phyloP scores from a whole-genome alignment of 30 jellyfish, hydroid and myxozoan genomes.

The Hydractinia symbiolongicarpus region DNA sequence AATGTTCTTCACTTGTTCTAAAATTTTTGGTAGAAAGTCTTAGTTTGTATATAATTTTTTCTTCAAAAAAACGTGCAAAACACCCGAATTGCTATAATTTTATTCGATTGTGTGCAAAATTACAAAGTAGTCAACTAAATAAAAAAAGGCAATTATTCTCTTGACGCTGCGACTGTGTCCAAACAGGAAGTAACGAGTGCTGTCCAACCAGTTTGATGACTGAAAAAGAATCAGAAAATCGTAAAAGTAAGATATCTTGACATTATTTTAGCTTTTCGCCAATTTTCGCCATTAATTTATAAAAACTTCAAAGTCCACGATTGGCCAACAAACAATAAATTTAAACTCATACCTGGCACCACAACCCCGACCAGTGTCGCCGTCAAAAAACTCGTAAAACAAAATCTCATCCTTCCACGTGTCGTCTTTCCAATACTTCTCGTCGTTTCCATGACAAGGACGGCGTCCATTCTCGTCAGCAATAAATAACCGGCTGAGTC shows the following conservation, averaged over 20 bases:
- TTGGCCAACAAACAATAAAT: too few species aligned
- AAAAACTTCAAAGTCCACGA: too few species aligned
- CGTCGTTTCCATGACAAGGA: conserved; percentile 93
- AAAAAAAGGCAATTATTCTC: neutral
- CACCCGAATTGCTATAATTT: too few species aligned
- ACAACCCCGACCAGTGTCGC: conserved; percentile 90
- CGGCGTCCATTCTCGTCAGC: conserved; percentile 61
- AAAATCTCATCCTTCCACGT: conserved; percentile 75
- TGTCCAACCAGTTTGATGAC: conserved; percentile 97
- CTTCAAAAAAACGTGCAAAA: too few species aligned
- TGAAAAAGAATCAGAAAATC: conserved; percentile 22
- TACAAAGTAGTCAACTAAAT: too few species aligned
- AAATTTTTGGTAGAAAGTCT: too few species aligned
- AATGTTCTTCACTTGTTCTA: too few species aligned
- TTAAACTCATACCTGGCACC: conserved; percentile 71
- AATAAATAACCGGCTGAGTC: conserved; percentile 62
- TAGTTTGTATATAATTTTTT: too few species aligned
- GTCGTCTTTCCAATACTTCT: conserved; percentile 46
- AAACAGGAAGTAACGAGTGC: conserved; percentile 72
- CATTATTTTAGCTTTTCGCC: too few species aligned
- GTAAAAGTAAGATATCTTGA: neutral
- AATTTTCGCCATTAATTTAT: too few species aligned
- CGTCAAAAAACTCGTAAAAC: conserved; percentile 82
- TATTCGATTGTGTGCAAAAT: too few species aligned
- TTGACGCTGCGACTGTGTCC: conserved; percentile 46